These are phyloP conservation scores for Alligator mississippiensis DNA, from an alignment of 2,113 vertebrate genomes.

Conservation along the genomic window DNA sequence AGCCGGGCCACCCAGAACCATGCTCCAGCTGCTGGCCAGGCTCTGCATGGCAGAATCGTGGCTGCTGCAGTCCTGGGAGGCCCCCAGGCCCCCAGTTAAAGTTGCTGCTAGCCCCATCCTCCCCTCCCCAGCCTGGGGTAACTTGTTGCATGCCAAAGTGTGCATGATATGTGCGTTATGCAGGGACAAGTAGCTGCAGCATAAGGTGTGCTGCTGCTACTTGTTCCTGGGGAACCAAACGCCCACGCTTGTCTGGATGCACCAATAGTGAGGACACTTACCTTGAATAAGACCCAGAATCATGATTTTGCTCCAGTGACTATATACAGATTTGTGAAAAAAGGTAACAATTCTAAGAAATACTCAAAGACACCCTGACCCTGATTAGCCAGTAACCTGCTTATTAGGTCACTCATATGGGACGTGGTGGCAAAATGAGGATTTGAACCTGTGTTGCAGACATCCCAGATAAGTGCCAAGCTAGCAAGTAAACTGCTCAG, in stretches of 20 bases:
- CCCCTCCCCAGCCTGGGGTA: too few relatives aligned
- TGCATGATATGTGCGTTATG: too few relatives aligned
- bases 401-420: background rate
- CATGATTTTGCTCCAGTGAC: background rate
- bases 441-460: background rate
- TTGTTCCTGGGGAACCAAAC: too few relatives aligned
- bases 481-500: background rate
- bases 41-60: too few relatives aligned
- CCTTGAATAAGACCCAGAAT: background rate
- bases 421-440: background rate
- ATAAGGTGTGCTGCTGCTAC: too few relatives aligned
- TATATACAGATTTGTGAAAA: background rate
- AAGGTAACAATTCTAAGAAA: background rate
- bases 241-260: background rate
- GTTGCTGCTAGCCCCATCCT: too few relatives aligned
- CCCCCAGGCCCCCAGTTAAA: too few relatives aligned
- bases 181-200: too few relatives aligned
- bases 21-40: too few relatives aligned
- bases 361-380: background rate
- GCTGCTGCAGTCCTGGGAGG: too few relatives aligned
- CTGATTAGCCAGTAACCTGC: background rate
- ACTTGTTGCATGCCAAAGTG: too few relatives aligned
- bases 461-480: rapidly evolving
- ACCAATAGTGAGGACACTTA: rapidly evolving
- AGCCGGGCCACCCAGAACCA: too few relatives aligned